Evolutionary conservation across 2,888 invertebrate species (phyloP), one percentile per base, ranked within the genome.

Genomic region (Sphaerophoria rueppellii): DNA sequence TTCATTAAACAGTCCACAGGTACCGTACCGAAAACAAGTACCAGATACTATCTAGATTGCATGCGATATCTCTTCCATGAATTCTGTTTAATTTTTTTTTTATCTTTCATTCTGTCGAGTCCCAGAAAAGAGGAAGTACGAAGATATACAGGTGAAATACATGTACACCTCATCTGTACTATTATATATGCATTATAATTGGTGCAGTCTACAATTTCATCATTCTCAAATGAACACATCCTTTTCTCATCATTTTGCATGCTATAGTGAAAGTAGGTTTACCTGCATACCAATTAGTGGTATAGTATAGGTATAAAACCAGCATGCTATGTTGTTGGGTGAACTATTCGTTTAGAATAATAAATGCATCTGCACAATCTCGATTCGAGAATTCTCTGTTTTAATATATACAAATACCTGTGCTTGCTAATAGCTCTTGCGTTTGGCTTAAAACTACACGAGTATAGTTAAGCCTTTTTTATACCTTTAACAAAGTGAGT

Each of bases 171-270:
- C 12, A 11, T 43, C 11, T 11, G 16, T 40, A 14, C 58, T 40
- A 40, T 12, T 4, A 24, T 11, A 6, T 52, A 43, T 58, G 57
- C 57, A 48, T 60, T 52, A 55, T 37, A 52, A 75, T 58, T 65
- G 50, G 40, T 58, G 67, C 50, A 75, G 67, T 67, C 50, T 16
- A 12, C 58, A 46, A 67, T 69, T 73, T 73, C 55, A 60, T 73
- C 72, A 46, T 60, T 54, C 67, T 12, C 79, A 69, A 67, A 74
- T 73, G 67, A 73, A 69, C 73, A 73, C 79, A 73, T 69, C 67
- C 55, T 70, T 69, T 73, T 74, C 54, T 67, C 67, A 67, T 67
- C 43, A 67, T 54, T 67, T 57, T 50, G 50, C 40, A 63, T 78
- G 72, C 71, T 50, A 24, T 24, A 65, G 57, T 58, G 48, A 61